Evolutionary conservation across 2,888 invertebrate species (phyloP).

Genomic region (Anthophora plumipes): DNA sequence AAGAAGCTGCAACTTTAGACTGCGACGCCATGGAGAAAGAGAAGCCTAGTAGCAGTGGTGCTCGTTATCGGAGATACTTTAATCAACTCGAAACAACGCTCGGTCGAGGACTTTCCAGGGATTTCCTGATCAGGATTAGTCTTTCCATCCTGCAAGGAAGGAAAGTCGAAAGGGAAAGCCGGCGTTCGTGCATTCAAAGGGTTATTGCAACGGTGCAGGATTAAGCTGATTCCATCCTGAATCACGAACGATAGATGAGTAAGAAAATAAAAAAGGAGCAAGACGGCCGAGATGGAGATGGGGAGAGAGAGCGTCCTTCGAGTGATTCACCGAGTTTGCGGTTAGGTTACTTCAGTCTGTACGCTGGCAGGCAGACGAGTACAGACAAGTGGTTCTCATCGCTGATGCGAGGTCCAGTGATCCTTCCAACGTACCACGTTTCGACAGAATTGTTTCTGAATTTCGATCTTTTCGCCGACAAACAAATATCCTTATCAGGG

Average conservation of each 20-base stretch:
- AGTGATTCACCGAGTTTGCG: slow-evolving; percentile 78
- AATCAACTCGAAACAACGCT: background rate
- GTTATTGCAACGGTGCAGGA: slow-evolving; percentile 55
- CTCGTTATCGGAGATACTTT: background rate
- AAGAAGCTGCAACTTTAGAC: background rate
- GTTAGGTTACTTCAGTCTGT: slow-evolving; percentile 67
- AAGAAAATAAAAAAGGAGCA: slow-evolving; percentile 49
- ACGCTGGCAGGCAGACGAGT: slow-evolving; percentile 60
- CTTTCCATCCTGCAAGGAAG: background rate
- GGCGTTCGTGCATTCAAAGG: slow-evolving; percentile 24
- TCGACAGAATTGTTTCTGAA: background rate
- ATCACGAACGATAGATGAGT: slow-evolving; percentile 53
- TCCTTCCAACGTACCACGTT: slow-evolving; percentile 2
- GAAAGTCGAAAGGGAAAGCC: slow-evolving; percentile 35
- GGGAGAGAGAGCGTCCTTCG: slow-evolving; percentile 70
- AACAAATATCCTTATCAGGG: background rate
- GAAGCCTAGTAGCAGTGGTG: background rate
- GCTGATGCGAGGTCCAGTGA: slow-evolving; percentile 33
- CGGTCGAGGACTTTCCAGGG: background rate
- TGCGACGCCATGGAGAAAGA: background rate
- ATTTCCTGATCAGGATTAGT: slow-evolving; percentile 20
- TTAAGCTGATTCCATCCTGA: slow-evolving; percentile 62
- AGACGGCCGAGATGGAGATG: slow-evolving; percentile 54
- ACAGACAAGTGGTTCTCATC: slow-evolving; percentile 66
- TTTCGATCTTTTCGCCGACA: background rate